Base-by-base conservation (phyloP, 2,113 vertebrate species). In the Helogale parvula region DNA sequence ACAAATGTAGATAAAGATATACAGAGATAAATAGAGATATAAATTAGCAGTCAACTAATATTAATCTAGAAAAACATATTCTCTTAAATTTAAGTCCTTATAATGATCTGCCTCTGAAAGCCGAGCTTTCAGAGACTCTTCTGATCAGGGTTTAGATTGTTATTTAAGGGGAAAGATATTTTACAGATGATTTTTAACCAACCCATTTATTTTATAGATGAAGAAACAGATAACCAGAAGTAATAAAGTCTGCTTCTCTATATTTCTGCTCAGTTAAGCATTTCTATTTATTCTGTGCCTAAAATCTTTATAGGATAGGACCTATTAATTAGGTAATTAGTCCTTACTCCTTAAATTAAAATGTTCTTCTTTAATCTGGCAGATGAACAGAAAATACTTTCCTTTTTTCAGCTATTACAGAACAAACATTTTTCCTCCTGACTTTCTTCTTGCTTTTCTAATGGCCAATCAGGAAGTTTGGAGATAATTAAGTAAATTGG, bases 231-330 rank as follows among this genome's bases (percentile, higher is more conserved):
- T 82, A 52, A 2, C 3, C 13, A 71, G 23, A 90, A 25, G 14
- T 50, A 23, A 35, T 90, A 76, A 76, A 33, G 60, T 77, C 60
- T 57, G 4, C 21, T 65, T 87, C 33, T 81, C 38, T 54, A 5
- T 25, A 65, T 71, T 96, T 97, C 41, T 94, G 71, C 66, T 86
- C 65, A 89, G 71, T 60, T 93, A 93, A 97, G 82, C 66, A 94
- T 91, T 96, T 93, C 90, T 66, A 38, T 96, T 96, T 96, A 57
- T 7, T 94, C 35, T 77, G 29, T 45, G 31, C 11, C 71, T 95
- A 95, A 86, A 86, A 76, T 3, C 15, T 69, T 93, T 90, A 94
- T 66, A 50, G 52, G 17, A 77, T 21, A 94, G 33, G 76, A 89
- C 60, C 19, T 91, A 33, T 60, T 97, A 93, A 92, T 89, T 93